A percentile compares a stretch with the other conserved stretches of the same genome.
Conservation (phyloP, 2,113 vertebrate genomes). For the Osmerus eperlanus region DNA sequence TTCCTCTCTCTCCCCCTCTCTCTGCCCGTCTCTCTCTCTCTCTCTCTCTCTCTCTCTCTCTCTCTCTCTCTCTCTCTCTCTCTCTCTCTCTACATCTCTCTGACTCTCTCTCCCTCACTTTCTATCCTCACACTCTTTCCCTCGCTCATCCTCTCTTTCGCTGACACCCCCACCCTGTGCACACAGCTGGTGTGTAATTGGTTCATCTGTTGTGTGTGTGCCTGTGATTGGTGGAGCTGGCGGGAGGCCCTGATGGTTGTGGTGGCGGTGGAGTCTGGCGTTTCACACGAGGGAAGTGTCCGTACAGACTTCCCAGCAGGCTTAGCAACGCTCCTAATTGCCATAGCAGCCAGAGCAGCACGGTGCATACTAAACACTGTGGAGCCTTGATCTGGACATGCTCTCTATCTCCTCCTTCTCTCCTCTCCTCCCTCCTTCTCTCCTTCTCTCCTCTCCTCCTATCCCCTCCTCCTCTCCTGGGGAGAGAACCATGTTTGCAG, state of each 20-base stretch:
- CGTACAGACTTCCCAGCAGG: not conserved
- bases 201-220: constrained; percentile 17
- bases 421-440: not conserved
- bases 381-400: not conserved
- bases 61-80: not conserved
- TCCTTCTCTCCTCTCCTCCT: not conserved
- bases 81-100: too few relatives aligned
- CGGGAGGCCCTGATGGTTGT: constrained; percentile 17
- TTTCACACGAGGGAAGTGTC: constrained; percentile 23
- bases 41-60: not conserved
- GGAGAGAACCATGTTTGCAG: too few relatives aligned
- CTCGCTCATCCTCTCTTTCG: not conserved
- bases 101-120: not conserved
- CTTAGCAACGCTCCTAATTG: not conserved
- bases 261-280: constrained; percentile 24
- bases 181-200: constrained; percentile 50
- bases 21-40: not conserved
- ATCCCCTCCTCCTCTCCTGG: too few relatives aligned
- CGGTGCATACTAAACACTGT: too few relatives aligned
- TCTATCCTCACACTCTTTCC: not conserved
- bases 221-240: constrained; percentile 23
- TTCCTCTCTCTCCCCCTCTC: not conserved
- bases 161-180: not conserved
- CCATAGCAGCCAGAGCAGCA: not conserved
- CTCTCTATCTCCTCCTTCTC: not conserved